Percentiles rank a stretch among this genome's conserved stretches.
Conservation (phyloP, 2,888 invertebrate species). For the Cephus pygmeus region DNA sequence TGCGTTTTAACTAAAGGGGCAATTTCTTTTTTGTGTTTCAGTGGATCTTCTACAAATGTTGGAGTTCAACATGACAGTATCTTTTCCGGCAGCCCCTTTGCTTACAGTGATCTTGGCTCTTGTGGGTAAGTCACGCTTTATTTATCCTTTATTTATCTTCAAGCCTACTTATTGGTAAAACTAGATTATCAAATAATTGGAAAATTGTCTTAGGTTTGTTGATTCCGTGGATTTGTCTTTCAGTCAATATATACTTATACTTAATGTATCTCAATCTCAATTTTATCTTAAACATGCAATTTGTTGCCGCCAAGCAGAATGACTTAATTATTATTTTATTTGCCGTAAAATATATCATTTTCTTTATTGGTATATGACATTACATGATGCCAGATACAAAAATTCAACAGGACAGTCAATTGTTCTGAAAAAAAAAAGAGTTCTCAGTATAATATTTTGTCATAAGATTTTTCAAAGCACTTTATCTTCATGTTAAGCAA, state of each 20-base stretch:
- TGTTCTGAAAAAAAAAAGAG: too few relatives aligned
- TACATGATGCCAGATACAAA: background rate
- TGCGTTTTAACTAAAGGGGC: background rate
- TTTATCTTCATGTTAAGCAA: too few relatives aligned
- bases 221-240: background rate
- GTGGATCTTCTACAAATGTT: slow-evolving; percentile 98
- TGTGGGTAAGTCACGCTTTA: slow-evolving; percentile 84
- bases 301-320: background rate
- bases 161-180: background rate
- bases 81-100: slow-evolving; percentile 95
- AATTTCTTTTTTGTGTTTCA: slow-evolving; percentile 67
- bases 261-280: background rate
- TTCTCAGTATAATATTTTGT: too few relatives aligned
- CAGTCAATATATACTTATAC: background rate
- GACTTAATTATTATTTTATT: background rate
- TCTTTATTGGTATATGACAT: background rate
- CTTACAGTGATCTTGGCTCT: slow-evolving; percentile 97
- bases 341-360: background rate
- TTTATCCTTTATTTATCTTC: background rate
- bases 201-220: background rate
- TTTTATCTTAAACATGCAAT: background rate
- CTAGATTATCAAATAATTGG: background rate
- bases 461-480: too few relatives aligned
- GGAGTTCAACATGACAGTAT: slow-evolving; percentile 94
- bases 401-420: too few relatives aligned